Percentiles rank a stretch among this genome's conserved stretches.
phyloP scores from a whole-genome alignment of 2,797 vertebrate genomes.

The Toxotes lorentzi region DNA sequence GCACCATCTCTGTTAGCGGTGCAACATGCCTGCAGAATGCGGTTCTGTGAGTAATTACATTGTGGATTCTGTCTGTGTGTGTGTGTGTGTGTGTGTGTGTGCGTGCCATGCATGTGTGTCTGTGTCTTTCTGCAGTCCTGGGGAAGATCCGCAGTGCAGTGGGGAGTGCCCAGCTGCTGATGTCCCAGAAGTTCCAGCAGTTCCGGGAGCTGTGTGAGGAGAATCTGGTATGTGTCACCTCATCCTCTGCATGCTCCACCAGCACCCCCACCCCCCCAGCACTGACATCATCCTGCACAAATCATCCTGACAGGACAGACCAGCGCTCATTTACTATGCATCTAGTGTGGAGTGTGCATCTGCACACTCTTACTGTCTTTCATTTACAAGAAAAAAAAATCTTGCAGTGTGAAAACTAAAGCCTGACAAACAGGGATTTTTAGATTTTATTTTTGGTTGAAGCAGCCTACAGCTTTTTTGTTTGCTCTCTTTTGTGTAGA shows the following conservation, averaged over 20 bases:
- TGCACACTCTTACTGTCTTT: slow-evolving; percentile 62
- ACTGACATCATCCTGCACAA: slow-evolving; percentile 85
- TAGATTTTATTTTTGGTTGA: background rate
- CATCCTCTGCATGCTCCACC: slow-evolving; percentile 75
- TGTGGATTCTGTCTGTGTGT: slow-evolving; percentile 58
- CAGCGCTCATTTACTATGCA: slow-evolving; percentile 80
- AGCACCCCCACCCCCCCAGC: slow-evolving; percentile 6
- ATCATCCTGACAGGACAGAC: slow-evolving; percentile 81
- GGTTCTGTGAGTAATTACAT: slow-evolving; percentile 77
- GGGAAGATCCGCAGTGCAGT: slow-evolving; percentile 97
- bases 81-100: slow-evolving; percentile 35
- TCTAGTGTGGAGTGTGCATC: slow-evolving; percentile 75
- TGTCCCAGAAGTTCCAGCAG: slow-evolving; percentile 99
- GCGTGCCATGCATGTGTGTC: slow-evolving; percentile 56
- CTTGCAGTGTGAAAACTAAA: slow-evolving; percentile 19
- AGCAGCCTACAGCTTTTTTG: background rate
- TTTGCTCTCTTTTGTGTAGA: background rate
- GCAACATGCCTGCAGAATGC: slow-evolving; percentile 79
- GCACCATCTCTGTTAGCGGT: slow-evolving; percentile 55
- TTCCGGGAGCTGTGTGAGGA: slow-evolving; percentile 98
- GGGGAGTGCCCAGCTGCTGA: slow-evolving; percentile 96
- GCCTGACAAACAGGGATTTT: slow-evolving; percentile 12
- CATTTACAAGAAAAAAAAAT: slow-evolving; percentile 28
- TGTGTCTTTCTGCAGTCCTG: slow-evolving; percentile 87
- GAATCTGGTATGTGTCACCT: slow-evolving; percentile 94